Conservation (phyloP, 2,888 invertebrate species). For the Metellina segmentata region DNA sequence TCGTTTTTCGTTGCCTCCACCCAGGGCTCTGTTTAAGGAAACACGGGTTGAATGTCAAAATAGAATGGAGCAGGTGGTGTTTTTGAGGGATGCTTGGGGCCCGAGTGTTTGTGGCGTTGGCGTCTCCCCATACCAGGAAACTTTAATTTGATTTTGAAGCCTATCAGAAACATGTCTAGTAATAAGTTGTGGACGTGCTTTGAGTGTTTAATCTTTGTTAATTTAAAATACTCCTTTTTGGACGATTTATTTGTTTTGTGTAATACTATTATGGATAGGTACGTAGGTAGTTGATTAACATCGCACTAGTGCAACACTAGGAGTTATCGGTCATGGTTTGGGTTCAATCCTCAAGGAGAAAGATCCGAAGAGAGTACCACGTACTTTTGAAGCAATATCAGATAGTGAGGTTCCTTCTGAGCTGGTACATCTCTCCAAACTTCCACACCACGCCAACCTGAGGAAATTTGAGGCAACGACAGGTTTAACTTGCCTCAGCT, state of each 20-base stretch:
- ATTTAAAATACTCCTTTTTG: too few relatives aligned
- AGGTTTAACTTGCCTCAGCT: too few relatives aligned
- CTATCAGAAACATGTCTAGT: not conserved
- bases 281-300: too few relatives aligned
- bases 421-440: too few relatives aligned
- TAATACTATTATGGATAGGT: not conserved
- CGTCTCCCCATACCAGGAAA: not conserved
- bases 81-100: conserved; percentile 12
- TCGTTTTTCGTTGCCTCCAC: not conserved
- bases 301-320: too few relatives aligned
- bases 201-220: not conserved
- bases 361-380: too few relatives aligned
- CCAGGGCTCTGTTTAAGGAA: not conserved
- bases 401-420: too few relatives aligned
- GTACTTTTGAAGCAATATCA: too few relatives aligned
- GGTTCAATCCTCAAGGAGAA: too few relatives aligned
- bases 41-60: conserved; percentile 48
- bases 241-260: not conserved
- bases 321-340: too few relatives aligned
- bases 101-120: not conserved
- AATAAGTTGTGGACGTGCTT: not conserved
- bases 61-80: conserved; percentile 44
- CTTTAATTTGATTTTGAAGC: conserved; percentile 1
- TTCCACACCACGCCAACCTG: too few relatives aligned
- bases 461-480: too few relatives aligned